Evolutionary conservation across 2,113 vertebrate genomes (phyloP).

Genomic region (Agapornis roseicollis): DNA sequence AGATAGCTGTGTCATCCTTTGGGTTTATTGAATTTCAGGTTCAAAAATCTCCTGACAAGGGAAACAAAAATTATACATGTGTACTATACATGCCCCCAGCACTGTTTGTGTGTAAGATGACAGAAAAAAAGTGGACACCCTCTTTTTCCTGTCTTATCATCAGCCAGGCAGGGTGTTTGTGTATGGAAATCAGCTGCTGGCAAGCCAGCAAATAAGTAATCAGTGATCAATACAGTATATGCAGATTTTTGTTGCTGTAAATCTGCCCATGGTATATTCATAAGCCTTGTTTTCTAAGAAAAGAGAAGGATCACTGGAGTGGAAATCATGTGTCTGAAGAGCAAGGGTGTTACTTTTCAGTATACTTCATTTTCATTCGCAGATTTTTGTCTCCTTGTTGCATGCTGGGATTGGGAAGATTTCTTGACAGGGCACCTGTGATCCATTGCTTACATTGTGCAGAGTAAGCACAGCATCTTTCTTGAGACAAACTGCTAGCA

Average conservation of each 20-base stretch:
- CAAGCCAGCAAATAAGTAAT: not conserved
- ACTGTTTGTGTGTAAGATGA: rapidly evolving
- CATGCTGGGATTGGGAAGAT: not conserved
- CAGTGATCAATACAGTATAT: not conserved
- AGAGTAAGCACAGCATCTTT: not conserved
- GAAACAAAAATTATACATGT: not conserved
- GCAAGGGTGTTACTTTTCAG: not conserved
- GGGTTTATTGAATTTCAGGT: not conserved
- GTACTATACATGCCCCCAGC: not conserved
- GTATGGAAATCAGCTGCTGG: not conserved
- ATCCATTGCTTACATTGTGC: not conserved
- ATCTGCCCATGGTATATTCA: not conserved
- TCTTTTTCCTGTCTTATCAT: not conserved
- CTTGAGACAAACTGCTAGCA: not conserved
- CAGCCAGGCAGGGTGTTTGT: rapidly evolving
- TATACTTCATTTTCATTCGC: not conserved
- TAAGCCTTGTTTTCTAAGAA: not conserved
- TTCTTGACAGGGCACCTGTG: not conserved
- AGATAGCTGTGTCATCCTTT: not conserved
- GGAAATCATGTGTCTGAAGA: not conserved
- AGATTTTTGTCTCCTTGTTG: not conserved
- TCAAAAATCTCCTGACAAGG: not conserved
- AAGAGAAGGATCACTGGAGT: not conserved
- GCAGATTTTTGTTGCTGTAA: not conserved
- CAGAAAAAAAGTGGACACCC: not conserved